Evolutionary conservation across 2,888 invertebrate species (phyloP).

Genomic region (Arge pagana): DNA sequence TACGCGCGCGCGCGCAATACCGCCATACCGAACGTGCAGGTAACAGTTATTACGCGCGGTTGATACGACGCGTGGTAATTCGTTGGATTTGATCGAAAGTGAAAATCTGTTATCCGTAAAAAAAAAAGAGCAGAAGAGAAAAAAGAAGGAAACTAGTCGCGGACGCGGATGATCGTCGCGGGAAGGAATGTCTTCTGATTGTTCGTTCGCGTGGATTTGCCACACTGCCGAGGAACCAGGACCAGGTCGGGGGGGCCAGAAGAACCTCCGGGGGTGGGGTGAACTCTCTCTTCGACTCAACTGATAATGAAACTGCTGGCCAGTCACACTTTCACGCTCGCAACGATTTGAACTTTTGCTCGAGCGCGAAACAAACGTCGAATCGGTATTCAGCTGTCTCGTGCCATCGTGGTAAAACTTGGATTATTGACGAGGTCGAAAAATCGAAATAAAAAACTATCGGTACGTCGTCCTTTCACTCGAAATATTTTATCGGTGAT

Average conservation of each 20-base stretch:
- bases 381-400: too few species aligned
- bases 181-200: neutral
- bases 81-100: too few species aligned
- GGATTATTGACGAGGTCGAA: too few species aligned
- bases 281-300: conserved; percentile 49
- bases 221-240: conserved; percentile 16
- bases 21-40: neutral
- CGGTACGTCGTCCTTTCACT: too few species aligned
- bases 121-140: conserved; percentile 1
- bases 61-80: too few species aligned
- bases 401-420: too few species aligned
- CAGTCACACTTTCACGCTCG: conserved; percentile 56
- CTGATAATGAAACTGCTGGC: conserved; percentile 50
- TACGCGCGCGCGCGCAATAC: too few species aligned
- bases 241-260: conserved; percentile 18
- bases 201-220: neutral
- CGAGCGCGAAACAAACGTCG: neutral
- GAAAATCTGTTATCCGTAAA: too few species aligned
- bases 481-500: too few species aligned
- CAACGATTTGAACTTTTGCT: conserved; percentile 39
- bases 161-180: neutral
- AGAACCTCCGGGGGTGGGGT: conserved; percentile 38
- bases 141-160: too few species aligned
- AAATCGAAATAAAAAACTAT: too few species aligned
- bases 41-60: neutral